A percentile compares a stretch with the other conserved stretches of the same genome.
Evolutionary conservation across 1,140 invertebrate species (phyloP).

Genomic region (Nebria ingens): DNA sequence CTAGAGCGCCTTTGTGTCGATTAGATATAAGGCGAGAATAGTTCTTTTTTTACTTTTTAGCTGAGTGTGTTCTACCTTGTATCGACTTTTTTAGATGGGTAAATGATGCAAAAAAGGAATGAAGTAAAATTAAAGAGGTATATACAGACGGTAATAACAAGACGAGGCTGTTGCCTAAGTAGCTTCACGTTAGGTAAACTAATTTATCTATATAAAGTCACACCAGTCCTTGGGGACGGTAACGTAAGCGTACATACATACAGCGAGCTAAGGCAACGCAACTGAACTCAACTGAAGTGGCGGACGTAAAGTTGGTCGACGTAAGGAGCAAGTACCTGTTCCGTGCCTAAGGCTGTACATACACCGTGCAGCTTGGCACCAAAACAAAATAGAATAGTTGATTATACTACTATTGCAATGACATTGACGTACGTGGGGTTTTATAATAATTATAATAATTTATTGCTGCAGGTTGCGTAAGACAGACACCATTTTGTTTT

Average conservation of each 20-base stretch:
- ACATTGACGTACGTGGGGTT: background rate
- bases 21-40: too few species aligned
- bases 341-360: slow-evolving; percentile 3
- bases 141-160: too few species aligned
- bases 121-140: background rate
- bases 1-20: too few species aligned
- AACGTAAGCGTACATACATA: too few species aligned
- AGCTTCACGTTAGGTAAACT: background rate
- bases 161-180: background rate
- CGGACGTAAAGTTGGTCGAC: background rate
- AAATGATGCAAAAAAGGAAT: too few species aligned
- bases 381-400: background rate
- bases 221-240: background rate
- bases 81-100: too few species aligned
- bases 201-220: slow-evolving; percentile 9
- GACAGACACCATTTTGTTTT: too few species aligned
- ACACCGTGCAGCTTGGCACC: background rate
- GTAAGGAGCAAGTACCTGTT: background rate
- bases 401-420: background rate
- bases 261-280: too few species aligned
- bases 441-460: too few species aligned
- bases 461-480: too few species aligned
- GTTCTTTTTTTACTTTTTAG: too few species aligned
- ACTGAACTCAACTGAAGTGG: background rate
- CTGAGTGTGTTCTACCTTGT: too few species aligned